A percentile compares a stretch with the other conserved stretches of the same genome.
These are phyloP conservation scores for Atta cephalotes DNA, from an alignment of 1,140 invertebrate species.

Conservation along the genomic window DNA sequence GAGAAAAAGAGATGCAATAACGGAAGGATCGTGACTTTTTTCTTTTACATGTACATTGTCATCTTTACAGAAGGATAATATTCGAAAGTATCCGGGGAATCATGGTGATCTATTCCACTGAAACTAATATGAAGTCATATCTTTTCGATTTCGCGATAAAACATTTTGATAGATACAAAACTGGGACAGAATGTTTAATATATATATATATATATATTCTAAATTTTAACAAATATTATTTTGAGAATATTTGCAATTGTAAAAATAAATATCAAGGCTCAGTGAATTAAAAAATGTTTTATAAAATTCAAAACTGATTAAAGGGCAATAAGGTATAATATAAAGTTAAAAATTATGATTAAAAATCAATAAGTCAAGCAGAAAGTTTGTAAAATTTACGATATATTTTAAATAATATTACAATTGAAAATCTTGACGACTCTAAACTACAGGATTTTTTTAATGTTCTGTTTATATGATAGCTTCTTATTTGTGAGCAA, in stretches of 20 bases:
- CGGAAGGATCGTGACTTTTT: constrained; percentile 57
- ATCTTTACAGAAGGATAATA: constrained; percentile 59
- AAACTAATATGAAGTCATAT: neutral
- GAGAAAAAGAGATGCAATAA: constrained; percentile 58
- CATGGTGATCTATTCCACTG: constrained; percentile 11
- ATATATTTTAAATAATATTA: too few species aligned
- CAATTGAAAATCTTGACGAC: too few species aligned
- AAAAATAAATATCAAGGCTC: too few species aligned
- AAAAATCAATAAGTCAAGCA: too few species aligned
- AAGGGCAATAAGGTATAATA: too few species aligned
- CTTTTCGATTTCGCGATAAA: constrained; percentile 15
- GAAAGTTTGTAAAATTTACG: too few species aligned
- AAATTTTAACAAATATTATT: neutral
- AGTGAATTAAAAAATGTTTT: too few species aligned
- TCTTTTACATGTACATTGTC: constrained; percentile 53
- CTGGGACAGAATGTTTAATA: neutral
- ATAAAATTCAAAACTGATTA: too few species aligned
- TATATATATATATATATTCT: neutral
- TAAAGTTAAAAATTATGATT: too few species aligned
- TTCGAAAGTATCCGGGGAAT: constrained; percentile 11
- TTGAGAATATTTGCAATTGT: neutral
- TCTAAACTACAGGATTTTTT: too few species aligned
- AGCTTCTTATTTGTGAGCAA: too few species aligned
- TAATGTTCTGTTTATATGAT: too few species aligned
- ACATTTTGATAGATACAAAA: neutral